Percentiles rank a stretch among this genome's conserved stretches.
Evolutionary conservation across 2,113 vertebrate species (phyloP).

Genomic region (Gymnocephalus cernua): DNA sequence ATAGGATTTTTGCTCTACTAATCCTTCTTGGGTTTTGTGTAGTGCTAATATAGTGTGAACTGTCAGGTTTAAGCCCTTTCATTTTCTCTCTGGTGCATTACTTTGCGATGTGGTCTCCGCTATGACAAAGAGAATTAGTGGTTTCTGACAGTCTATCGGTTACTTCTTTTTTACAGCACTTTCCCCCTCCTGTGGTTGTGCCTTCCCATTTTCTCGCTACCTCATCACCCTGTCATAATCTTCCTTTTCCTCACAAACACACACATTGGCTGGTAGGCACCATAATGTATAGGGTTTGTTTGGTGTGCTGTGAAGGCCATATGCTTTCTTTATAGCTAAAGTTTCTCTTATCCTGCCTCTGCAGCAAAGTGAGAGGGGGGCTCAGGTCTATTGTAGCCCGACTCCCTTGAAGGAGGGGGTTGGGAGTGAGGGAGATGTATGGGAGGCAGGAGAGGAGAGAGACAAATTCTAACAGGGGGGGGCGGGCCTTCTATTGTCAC

Average conservation of each 20-base stretch:
- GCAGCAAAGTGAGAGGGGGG: constrained; percentile 53
- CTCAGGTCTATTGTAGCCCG: constrained; percentile 36
- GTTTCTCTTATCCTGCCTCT: constrained; percentile 66
- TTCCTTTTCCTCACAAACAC: constrained; percentile 6
- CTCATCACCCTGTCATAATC: constrained; percentile 47
- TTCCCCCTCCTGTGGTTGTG: constrained; percentile 5
- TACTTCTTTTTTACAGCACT: constrained; percentile 14
- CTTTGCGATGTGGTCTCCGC: constrained; percentile 36
- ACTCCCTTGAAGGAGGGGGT: constrained; percentile 32
- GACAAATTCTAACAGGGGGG: constrained; percentile 61
- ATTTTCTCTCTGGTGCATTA: constrained; percentile 40
- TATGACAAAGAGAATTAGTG: constrained; percentile 45
- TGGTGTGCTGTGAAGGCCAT: constrained; percentile 38
- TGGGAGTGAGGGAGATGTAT: constrained; percentile 5
- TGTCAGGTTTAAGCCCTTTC: constrained; percentile 66
- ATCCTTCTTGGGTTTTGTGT: constrained; percentile 68
- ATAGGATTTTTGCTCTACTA: constrained; percentile 58
- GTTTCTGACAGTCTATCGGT: constrained; percentile 33
- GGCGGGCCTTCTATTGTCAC: constrained; percentile 60
- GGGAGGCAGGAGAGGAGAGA: constrained; percentile 41
- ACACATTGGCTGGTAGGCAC: not conserved
- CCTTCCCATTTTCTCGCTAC: constrained; percentile 22
- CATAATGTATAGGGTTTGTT: constrained; percentile 43
- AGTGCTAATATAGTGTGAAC: constrained; percentile 69
- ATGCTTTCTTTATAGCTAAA: constrained; percentile 54